Conservation (phyloP, 2,113 vertebrate genomes). For the Dolichotis patagonum region DNA sequence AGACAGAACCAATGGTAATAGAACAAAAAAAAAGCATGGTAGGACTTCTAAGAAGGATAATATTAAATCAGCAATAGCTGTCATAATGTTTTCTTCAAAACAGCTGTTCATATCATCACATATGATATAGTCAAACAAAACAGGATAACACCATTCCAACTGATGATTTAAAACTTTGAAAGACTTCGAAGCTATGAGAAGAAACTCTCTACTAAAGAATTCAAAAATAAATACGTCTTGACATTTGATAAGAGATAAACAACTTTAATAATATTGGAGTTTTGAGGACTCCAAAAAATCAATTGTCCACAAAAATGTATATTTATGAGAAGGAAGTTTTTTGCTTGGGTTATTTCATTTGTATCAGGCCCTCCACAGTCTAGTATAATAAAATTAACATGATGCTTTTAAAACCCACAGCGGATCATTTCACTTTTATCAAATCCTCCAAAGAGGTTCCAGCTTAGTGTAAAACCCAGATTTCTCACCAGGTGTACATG, state of each 20-base stretch:
- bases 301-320: background rate
- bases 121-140: too few species aligned
- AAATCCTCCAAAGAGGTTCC: background rate
- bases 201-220: background rate
- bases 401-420: background rate
- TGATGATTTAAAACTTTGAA: too few species aligned
- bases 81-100: too few species aligned
- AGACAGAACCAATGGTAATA: too few species aligned
- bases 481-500: background rate
- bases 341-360: background rate
- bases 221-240: background rate
- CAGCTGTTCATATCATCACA: too few species aligned
- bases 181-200: too few species aligned
- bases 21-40: too few species aligned
- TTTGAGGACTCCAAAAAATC: background rate
- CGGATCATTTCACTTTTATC: background rate
- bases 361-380: background rate
- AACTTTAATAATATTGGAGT: background rate
- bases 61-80: too few species aligned
- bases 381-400: background rate
- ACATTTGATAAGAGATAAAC: background rate
- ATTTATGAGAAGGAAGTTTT: background rate
- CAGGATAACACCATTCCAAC: too few species aligned
- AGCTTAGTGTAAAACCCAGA: background rate
- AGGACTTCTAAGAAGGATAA: too few species aligned